Percentiles rank a stretch among this genome's conserved stretches.
Evolutionary conservation across 2,113 vertebrate genomes (phyloP).

Genomic region (Tamias sibiricus): DNA sequence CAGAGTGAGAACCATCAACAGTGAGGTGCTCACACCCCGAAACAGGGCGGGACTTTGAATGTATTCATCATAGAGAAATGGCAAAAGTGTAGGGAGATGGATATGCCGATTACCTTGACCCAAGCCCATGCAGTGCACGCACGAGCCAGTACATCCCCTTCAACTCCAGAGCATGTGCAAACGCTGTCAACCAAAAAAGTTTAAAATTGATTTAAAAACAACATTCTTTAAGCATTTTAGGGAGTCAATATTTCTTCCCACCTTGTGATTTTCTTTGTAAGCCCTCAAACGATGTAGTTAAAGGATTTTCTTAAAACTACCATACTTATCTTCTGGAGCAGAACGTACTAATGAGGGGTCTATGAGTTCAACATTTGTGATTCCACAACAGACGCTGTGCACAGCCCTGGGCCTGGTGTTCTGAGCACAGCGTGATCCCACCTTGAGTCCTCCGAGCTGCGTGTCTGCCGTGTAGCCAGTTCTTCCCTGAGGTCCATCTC

Average conservation of each 20-base stretch:
- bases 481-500: not conserved
- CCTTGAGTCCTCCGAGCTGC: no score
- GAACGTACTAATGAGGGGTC: not conserved
- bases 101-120: not conserved
- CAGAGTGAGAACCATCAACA: not conserved
- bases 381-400: not conserved
- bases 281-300: not conserved
- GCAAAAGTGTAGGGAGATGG: not conserved
- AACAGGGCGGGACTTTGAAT: not conserved
- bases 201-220: not conserved
- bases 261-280: not conserved
- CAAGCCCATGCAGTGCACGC: not conserved
- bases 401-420: not conserved
- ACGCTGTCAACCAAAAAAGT: not conserved
- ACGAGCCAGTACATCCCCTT: not conserved
- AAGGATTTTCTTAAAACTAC: not conserved
- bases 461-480: accelerated
- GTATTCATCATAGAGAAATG: not conserved
- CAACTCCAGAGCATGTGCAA: not conserved
- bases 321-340: not conserved
- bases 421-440: no score
- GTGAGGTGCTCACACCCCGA: not conserved
- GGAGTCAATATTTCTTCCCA: not conserved
- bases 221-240: not conserved
- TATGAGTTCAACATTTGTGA: not conserved